Evolutionary conservation across 2,888 invertebrate species (phyloP), one percentile per base, ranked within the genome.

Genomic region (Callyntrura sp.): DNA sequence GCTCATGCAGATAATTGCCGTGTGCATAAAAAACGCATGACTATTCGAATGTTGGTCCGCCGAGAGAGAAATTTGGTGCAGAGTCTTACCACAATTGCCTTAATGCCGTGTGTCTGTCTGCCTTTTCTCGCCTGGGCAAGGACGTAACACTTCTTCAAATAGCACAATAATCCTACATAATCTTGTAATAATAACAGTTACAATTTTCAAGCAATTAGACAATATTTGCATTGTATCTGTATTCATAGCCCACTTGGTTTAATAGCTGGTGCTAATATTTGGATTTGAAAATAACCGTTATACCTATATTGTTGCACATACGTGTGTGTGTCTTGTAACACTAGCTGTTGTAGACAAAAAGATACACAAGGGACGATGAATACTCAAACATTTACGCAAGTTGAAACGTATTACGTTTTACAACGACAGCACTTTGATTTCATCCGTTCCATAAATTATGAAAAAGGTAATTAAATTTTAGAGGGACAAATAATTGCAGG

Each of bases 1-100:
- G 76, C 81, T 87, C 81, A 87, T 82, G 87, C 81, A 87, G 60
- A 35, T 87, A 87, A 87, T 87, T 86, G 78, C 43, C 9, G 73
- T 48, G 51, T 28, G 17, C 43, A 20, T 20, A 28, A 28, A 28
- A 65, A 23, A 23, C 14, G 25, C 6, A 70, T 9, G 23, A 8
- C 8, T 9, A 70, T 17, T 1, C 43, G 68, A 43, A 8, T 43
- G 43, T 3, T 12, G 9, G n/a, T 51, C 14, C 9, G 9, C 51
- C n/a, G 51, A n/a, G 14, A 12, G 51, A 9, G 6, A 43, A 17
- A 70, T n/a, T 9, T 70, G 17, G 17, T 70, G 43, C 43, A 43
- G n/a, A n/a, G 23, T 70, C n/a, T 17, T 11, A 3, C 14, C 3
- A 0, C 3, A 2, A 12, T 11, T 43, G 45, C 70, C n/a, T n/a